Evolutionary conservation across 2,113 vertebrate species (phyloP), one percentile per base, ranked within the genome.

Genomic region (Trogon melanurus): DNA sequence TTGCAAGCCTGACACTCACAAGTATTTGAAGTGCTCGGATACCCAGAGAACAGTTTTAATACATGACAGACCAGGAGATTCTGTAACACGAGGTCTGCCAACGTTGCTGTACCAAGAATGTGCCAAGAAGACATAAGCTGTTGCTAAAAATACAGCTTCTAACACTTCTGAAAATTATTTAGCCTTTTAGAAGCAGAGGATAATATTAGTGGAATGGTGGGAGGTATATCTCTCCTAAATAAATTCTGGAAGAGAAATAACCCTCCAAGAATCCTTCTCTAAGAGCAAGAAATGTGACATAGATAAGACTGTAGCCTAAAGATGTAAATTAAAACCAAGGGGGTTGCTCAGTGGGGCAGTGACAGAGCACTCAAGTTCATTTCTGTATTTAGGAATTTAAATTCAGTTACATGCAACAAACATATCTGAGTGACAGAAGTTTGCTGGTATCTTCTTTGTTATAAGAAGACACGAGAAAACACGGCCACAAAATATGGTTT

Each of bases 21-120:
- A 84, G 70, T 89, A 95, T 96, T 97, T 95, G 93, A 96, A 95
- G 91, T 89, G 70, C 83, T 88, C 93, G 76, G 51, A 89, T 92
- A 85, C 44, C 44, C 83, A 92, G 58, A 79, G 92, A 92, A 84
- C 27, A 91, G 76, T 71, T 93, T 92, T 58, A 94, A 96, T 79
- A 89, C 69, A 89, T 85, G 83, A 87, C 88, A 95, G 95, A 94
- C 70, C 89, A 72, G n/a, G 73, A 94, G 50, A 79, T 75, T 91
- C 88, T 96, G 61, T 89, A 95, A 88, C 78, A 81, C 0, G 16
- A 86, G 56, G 30, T 86, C 88, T 96, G 93, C 88, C 92, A 96
- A 69, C 62, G 58, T 54, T 54, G 30, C 83, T 95, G 69, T 67
- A 72, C 62, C 19, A 13, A 22, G 57, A 94, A 85, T 75, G 57